These are phyloP conservation scores for Atractosteus spatula DNA, from an alignment of 2,113 vertebrate genomes.

Conservation along the genomic window DNA sequence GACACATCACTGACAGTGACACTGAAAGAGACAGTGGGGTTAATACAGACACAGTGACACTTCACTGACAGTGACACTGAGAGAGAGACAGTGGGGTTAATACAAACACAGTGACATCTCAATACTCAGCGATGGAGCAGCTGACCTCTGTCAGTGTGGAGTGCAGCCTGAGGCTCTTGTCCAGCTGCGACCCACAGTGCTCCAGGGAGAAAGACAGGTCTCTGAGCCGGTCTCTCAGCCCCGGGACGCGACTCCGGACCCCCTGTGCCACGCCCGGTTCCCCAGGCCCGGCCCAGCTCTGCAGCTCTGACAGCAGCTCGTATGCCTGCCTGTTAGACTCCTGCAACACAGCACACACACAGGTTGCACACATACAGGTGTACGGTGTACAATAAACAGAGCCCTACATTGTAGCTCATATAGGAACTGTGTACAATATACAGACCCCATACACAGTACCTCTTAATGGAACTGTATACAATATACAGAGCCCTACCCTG, in stretches of 20 bases:
- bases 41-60: too few species aligned
- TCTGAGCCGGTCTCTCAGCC: constrained; percentile 59
- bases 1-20: too few species aligned
- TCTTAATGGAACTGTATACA: too few species aligned
- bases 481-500: too few species aligned
- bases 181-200: constrained; percentile 74
- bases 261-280: constrained; percentile 49
- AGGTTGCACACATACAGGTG: background rate
- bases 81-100: too few species aligned
- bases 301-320: constrained; percentile 53
- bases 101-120: too few species aligned
- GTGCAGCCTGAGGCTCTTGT: constrained; percentile 74
- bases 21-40: too few species aligned
- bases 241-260: constrained; percentile 50
- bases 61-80: too few species aligned
- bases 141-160: constrained; percentile 73
- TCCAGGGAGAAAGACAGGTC: constrained; percentile 73
- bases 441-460: background rate
- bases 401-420: background rate
- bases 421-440: background rate
- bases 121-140: background rate
- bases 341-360: constrained; percentile 33
- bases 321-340: constrained; percentile 66
- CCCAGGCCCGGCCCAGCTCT: constrained; percentile 59
- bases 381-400: background rate